A percentile compares a stretch with the other conserved stretches of the same genome.
Evolutionary conservation across 2,113 vertebrate genomes (phyloP).

Genomic region (Cnemophilus loriae): DNA sequence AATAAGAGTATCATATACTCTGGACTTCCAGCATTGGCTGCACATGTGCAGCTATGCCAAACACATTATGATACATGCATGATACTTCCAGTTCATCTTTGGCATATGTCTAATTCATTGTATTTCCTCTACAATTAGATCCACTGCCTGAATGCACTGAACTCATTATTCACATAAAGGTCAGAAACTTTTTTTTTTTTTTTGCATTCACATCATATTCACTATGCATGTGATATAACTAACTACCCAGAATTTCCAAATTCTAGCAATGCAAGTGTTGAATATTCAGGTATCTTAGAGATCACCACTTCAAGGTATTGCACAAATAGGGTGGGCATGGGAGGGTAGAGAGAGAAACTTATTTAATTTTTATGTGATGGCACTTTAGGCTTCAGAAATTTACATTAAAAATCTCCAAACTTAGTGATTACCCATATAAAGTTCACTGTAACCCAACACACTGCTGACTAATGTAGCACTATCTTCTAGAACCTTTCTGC

Average conservation of each 20-base stretch:
- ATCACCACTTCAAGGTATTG: background rate
- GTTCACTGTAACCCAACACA: background rate
- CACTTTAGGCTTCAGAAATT: background rate
- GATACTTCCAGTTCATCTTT: background rate
- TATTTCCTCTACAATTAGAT: background rate
- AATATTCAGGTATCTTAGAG: background rate
- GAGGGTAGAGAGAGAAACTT: background rate
- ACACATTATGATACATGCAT: background rate
- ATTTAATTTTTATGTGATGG: background rate
- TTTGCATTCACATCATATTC: background rate
- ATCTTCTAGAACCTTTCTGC: background rate
- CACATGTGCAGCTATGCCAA: background rate
- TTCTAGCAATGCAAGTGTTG: background rate
- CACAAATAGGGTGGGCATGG: background rate
- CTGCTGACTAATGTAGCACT: background rate
- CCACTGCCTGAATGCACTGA: background rate
- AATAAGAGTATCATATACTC: background rate
- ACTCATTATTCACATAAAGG: background rate
- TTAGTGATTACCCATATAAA: background rate
- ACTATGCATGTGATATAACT: accelerated
- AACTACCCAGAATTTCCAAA: background rate
- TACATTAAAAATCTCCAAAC: background rate
- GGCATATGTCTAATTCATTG: background rate
- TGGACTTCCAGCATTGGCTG: background rate
- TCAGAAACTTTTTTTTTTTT: background rate